phyloP scores from a whole-genome alignment of 2,888 invertebrate species.

The Plebejus melissa region DNA sequence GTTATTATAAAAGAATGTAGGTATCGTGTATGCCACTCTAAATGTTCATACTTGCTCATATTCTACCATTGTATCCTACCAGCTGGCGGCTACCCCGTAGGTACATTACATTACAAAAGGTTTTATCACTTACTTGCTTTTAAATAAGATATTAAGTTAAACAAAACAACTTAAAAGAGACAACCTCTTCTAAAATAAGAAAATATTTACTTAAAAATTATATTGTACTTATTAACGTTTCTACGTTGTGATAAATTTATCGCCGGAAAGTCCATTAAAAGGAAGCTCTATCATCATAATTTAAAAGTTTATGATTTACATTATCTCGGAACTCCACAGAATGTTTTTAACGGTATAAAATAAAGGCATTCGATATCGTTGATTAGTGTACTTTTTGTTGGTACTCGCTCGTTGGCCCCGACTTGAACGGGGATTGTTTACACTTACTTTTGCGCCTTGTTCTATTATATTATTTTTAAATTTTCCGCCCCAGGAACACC shows the following conservation, averaged over 20 bases:
- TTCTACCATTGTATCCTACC: too few relatives aligned
- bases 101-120: too few relatives aligned
- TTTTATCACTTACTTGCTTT: neutral
- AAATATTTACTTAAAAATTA: neutral
- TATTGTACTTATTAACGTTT: neutral
- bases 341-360: neutral
- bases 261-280: slow-evolving; percentile 1
- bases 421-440: slow-evolving; percentile 6
- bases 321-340: neutral
- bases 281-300: neutral
- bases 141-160: neutral
- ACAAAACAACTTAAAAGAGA: neutral
- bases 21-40: too few relatives aligned
- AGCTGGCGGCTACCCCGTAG: too few relatives aligned
- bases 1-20: too few relatives aligned
- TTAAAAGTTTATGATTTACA: neutral
- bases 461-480: neutral
- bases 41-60: too few relatives aligned
- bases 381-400: slow-evolving; percentile 21
- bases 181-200: neutral
- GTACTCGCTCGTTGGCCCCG: neutral
- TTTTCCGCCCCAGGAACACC: neutral
- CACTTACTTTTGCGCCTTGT: neutral
- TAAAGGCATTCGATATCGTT: slow-evolving; percentile 15
- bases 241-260: neutral